Percentiles rank a stretch among this genome's conserved stretches.
phyloP scores from a whole-genome alignment of 1,140 invertebrate species.

The Bicyclus anynana region DNA sequence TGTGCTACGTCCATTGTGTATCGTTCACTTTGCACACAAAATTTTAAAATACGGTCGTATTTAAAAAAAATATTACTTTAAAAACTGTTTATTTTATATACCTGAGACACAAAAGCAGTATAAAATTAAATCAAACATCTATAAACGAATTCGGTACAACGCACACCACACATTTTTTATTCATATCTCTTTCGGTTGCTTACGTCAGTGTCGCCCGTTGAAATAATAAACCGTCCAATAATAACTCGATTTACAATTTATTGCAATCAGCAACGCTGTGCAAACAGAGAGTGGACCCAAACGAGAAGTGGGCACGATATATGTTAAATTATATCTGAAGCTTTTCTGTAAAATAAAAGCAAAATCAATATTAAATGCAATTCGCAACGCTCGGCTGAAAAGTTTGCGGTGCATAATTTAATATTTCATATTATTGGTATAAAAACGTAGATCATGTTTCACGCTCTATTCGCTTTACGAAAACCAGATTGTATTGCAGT shows the following conservation, averaged over 20 bases:
- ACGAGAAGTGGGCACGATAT: conserved; percentile 1
- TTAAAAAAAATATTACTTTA: too few relatives aligned
- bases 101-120: not conserved
- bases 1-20: too few relatives aligned
- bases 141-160: not conserved
- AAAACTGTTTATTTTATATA: too few relatives aligned
- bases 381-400: conserved; percentile 10
- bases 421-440: conserved; percentile 4
- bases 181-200: conserved; percentile 17
- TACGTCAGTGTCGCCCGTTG: conserved; percentile 5
- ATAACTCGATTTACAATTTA: conserved; percentile 34
- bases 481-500: not conserved
- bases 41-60: too few relatives aligned
- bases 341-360: conserved; percentile 13
- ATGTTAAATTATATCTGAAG: conserved; percentile 16
- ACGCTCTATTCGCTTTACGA: conserved; percentile 1
- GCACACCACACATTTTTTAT: conserved; percentile 13
- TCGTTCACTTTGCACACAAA: too few relatives aligned
- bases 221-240: conserved; percentile 26
- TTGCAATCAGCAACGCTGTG: conserved; percentile 27
- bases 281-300: conserved; percentile 8
- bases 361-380: conserved; percentile 18
- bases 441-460: conserved; percentile 4
- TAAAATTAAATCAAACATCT: not conserved
- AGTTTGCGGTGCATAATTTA: conserved; percentile 8